A percentile compares a stretch with the other conserved stretches of the same genome.
These are phyloP conservation scores for Girardinichthys multiradiatus DNA, from an alignment of 2,113 vertebrate genomes.

Conservation along the genomic window DNA sequence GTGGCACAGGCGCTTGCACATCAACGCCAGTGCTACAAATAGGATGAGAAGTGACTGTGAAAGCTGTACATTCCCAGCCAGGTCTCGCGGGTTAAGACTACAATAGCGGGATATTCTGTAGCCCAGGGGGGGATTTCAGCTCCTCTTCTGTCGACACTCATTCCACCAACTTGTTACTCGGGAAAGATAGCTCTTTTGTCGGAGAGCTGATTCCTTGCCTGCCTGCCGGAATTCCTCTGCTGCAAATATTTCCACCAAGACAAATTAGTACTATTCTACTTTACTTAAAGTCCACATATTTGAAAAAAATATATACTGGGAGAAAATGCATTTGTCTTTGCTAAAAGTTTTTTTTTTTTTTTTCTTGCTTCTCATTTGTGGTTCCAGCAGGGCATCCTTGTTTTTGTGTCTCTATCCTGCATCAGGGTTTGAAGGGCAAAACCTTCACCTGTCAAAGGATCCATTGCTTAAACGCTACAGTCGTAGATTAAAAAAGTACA, in stretches of 20 bases:
- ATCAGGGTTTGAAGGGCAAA: slow-evolving; percentile 70
- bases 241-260: slow-evolving; percentile 82
- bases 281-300: slow-evolving; percentile 6
- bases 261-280: slow-evolving; percentile 67
- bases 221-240: slow-evolving; percentile 78
- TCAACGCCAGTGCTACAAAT: slow-evolving; percentile 87
- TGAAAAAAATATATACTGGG: too few relatives aligned
- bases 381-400: too few relatives aligned
- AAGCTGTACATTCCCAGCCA: slow-evolving; percentile 87
- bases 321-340: too few relatives aligned
- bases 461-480: slow-evolving; percentile 49
- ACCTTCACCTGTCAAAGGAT: slow-evolving; percentile 62
- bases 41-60: slow-evolving; percentile 87
- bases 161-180: slow-evolving; percentile 82
- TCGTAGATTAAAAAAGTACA: neutral
- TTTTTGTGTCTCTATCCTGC: too few relatives aligned
- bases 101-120: slow-evolving; percentile 85
- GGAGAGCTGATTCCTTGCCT: slow-evolving; percentile 61
- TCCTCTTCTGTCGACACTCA: slow-evolving; percentile 84
- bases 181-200: slow-evolving; percentile 85
- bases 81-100: slow-evolving; percentile 88
- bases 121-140: slow-evolving; percentile 85
- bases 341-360: neutral
- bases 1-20: slow-evolving; percentile 77
- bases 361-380: neutral